Conservation (phyloP, 2,113 vertebrate species). For the Phrynosoma blainvillii region DNA sequence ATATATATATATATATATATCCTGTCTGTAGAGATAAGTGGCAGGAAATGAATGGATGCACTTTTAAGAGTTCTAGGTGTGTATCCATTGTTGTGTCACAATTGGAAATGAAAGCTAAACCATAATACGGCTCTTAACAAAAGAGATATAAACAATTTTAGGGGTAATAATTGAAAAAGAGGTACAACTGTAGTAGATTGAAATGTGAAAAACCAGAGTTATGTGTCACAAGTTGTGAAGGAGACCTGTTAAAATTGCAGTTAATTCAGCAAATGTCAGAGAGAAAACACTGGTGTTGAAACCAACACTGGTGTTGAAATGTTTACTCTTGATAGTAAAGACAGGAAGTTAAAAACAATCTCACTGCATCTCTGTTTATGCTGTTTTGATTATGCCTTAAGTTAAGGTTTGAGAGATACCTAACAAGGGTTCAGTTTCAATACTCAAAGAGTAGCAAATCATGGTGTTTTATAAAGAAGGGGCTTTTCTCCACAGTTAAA, state of each 20-base stretch:
- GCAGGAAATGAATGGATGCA: not conserved
- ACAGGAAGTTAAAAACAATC: not conserved
- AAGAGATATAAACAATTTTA: not conserved
- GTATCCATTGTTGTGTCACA: not conserved
- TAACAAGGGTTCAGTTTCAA: slow-evolving; percentile 40
- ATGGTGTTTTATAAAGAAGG: slow-evolving; percentile 26
- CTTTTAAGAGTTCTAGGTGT: not conserved
- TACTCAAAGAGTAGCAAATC: slow-evolving; percentile 40
- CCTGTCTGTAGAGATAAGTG: not conserved
- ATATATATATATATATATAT: not conserved
- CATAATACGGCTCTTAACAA: not conserved
- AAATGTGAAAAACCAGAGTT: not conserved
- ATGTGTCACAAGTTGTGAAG: not conserved
- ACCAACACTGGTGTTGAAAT: not conserved
- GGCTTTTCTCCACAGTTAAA: slow-evolving; percentile 34
- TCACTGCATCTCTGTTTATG: not conserved
- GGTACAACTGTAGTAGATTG: not conserved
- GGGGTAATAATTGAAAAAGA: not conserved
- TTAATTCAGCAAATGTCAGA: not conserved
- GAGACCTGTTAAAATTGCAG: not conserved
- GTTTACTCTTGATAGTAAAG: not conserved
- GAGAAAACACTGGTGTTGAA: not conserved
- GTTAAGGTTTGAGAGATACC: not conserved
- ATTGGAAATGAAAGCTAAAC: not conserved
- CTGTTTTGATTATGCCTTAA: not conserved